phyloP scores from a whole-genome alignment of 2,797 vertebrate species.

The Trachops cirrhosus region DNA sequence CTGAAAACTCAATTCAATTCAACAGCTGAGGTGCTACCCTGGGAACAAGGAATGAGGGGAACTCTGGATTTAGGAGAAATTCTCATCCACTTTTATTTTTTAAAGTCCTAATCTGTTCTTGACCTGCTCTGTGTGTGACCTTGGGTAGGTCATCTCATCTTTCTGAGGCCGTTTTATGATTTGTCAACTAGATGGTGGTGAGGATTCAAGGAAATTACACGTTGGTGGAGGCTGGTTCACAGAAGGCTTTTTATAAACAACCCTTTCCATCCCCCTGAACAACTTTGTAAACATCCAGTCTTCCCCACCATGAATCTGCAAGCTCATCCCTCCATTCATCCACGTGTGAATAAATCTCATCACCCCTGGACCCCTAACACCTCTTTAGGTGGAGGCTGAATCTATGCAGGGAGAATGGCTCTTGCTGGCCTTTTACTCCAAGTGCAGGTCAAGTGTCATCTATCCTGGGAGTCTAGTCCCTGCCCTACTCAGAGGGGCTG shows the following conservation, averaged over 20 bases:
- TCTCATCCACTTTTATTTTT: not conserved
- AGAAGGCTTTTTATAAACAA: slow-evolving; percentile 3
- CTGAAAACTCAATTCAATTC: not conserved
- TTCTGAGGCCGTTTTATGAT: slow-evolving; percentile 11
- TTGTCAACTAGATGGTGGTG: not conserved
- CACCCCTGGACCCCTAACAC: not conserved
- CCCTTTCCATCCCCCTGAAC: not conserved
- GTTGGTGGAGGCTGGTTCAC: not conserved
- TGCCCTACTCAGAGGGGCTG: not conserved
- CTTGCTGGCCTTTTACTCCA: not conserved
- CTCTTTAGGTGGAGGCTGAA: not conserved
- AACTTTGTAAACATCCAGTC: slow-evolving; percentile 28
- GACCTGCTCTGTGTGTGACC: not conserved
- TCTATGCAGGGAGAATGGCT: not conserved
- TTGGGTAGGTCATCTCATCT: not conserved
- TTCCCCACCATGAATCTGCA: not conserved
- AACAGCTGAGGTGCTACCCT: not conserved
- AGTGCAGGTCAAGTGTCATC: not conserved
- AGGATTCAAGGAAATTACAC: slow-evolving; percentile 7
- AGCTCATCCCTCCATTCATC: not conserved
- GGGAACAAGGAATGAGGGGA: not conserved
- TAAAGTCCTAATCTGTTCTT: not conserved
- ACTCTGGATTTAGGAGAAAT: not conserved
- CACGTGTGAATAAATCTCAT: not conserved
- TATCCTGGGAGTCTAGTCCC: not conserved